Conservation (phyloP, 2,888 invertebrate species). For the Punctoribates punctum region DNA sequence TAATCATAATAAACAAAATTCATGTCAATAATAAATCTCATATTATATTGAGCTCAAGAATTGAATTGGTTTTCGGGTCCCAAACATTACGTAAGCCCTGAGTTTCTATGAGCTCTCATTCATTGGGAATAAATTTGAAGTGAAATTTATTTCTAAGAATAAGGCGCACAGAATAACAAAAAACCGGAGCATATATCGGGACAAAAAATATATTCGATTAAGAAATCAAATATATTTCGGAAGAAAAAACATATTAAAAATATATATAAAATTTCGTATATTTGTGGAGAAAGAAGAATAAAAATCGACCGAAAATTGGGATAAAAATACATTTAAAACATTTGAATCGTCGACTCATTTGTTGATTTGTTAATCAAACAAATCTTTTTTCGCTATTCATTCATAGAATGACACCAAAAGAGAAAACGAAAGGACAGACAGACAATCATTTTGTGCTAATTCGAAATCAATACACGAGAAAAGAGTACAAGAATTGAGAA, state of each 20-base stretch:
- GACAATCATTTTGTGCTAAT: not conserved
- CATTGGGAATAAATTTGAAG: not conserved
- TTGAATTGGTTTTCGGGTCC: not conserved
- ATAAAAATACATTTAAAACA: not conserved
- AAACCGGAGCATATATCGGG: too few relatives aligned
- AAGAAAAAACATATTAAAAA: too few relatives aligned
- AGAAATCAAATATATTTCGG: too few relatives aligned
- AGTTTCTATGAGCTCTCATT: not conserved
- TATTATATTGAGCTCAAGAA: not conserved
- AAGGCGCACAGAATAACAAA: too few relatives aligned
- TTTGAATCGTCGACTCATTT: not conserved
- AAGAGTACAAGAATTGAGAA: not conserved
- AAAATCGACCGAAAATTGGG: not conserved
- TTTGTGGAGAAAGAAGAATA: not conserved
- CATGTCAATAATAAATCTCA: not conserved
- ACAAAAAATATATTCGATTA: too few relatives aligned
- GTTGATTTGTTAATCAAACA: conserved; percentile 19
- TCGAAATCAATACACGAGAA: not conserved
- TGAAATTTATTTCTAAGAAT: not conserved
- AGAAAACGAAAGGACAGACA: not conserved
- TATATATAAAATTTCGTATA: not conserved
- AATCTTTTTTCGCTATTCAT: not conserved
- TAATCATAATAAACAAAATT: conserved; percentile 14
- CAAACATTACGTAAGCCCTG: too few relatives aligned
- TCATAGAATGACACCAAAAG: not conserved